Base-by-base conservation (phyloP, 1,140 invertebrate species). In the Drosophila jambulina region DNA sequence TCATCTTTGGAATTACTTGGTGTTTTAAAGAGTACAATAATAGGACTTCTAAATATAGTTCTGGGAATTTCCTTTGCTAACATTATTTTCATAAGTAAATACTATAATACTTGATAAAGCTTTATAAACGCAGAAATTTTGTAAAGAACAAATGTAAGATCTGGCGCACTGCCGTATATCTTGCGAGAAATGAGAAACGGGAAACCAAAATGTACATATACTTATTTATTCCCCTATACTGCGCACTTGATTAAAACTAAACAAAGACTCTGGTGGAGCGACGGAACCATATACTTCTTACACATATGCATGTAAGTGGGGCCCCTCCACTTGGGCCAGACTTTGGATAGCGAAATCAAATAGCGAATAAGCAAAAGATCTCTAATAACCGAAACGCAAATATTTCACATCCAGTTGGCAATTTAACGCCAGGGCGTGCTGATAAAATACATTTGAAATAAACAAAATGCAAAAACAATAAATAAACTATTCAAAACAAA, bases 271-370 rank as follows among this genome's bases (percentile, higher is more conserved):
- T 17, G 10, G 48, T 9, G 29, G 12, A 29, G 25, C 36, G 19
- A 23, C 32, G 51, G 9, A 36, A 59, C 9, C 13, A 38, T 53
- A n/a, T 54, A 48, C 2, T 23, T 38, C 23, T 32, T 45, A 25
- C 13, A 57, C 25, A 4, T 60, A 12, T 19, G 15, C 56, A 7
- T 25, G 29, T 49, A 29, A 56, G 7, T 12, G 21, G 21, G 17
- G 21, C 19, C 32, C 23, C 38, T 17, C 25, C 21, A 46, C 32
- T 54, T 23, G 54, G 62, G 51, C 53, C 51, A 32, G 42, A 74
- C 74, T 75, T 75, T 82, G 34, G 43, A 75, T 56, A 60, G 32
- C n/a, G 53, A 43, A 64, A 64, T 76, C 64, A 57, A 60, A 71
- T 36, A 36, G 63, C 46, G n/a, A 61, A 46, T 61, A 51, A 36